A percentile compares a stretch with the other conserved stretches of the same genome.
phyloP scores from a whole-genome alignment of 1,140 invertebrate genomes.

The Cylas formicarius region DNA sequence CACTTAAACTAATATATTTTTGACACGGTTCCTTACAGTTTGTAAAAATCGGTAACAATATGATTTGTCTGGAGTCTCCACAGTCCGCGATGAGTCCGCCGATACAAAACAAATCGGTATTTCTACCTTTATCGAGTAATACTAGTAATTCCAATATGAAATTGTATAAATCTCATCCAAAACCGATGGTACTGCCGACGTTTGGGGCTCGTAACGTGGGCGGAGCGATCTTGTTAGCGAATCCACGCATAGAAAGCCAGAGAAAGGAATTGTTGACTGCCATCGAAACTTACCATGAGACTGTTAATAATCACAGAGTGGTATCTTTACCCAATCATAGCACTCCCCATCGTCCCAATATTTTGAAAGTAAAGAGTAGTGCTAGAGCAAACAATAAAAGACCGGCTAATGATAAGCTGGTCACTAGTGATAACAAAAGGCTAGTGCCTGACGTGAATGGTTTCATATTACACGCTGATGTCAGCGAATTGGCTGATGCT shows the following conservation, averaged over 20 bases:
- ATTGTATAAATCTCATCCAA: conserved; percentile 32
- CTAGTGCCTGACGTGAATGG: conserved; percentile 27
- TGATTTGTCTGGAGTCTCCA: conserved; percentile 26
- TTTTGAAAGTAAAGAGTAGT: conserved; percentile 26
- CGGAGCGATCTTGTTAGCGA: conserved; percentile 27
- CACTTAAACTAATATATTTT: conserved; percentile 8
- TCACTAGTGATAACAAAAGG: conserved; percentile 27
- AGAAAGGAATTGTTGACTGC: conserved; percentile 29
- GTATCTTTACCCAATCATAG: conserved; percentile 20
- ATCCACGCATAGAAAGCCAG: conserved; percentile 27
- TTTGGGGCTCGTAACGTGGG: conserved; percentile 28
- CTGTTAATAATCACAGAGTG: conserved; percentile 19
- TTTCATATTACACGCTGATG: conserved; percentile 30
- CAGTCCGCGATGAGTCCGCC: conserved; percentile 23
- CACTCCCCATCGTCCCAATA: conserved; percentile 24
- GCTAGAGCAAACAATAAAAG: conserved; percentile 27
- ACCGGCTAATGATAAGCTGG: conserved; percentile 24
- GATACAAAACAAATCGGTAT: conserved; percentile 12
- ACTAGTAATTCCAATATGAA: conserved; percentile 20
- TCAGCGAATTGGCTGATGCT: conserved; percentile 26
- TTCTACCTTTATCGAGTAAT: conserved; percentile 14
- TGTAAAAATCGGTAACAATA: conserved; percentile 27
- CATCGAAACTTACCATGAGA: conserved; percentile 19
- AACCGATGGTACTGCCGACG: conserved; percentile 26
- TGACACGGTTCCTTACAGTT: conserved; percentile 24